Percentiles rank a stretch among this genome's conserved stretches.
Evolutionary conservation across 2,888 invertebrate species (phyloP).

Genomic region (Nemoura dubitans): DNA sequence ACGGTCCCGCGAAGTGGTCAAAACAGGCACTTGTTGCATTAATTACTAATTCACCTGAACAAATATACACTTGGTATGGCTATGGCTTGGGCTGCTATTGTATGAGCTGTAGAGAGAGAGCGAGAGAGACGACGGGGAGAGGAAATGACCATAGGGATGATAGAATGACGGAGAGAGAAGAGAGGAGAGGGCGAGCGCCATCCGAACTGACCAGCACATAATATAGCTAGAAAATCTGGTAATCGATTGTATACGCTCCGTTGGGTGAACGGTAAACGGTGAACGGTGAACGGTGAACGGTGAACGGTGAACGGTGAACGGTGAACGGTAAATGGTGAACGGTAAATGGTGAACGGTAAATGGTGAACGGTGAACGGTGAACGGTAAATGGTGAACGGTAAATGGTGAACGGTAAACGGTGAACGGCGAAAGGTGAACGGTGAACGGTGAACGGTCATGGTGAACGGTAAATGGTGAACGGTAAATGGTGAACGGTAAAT

Average conservation of each 20-base stretch:
- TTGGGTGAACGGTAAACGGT: too few species aligned
- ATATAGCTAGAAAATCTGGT: background rate
- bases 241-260: background rate
- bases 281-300: too few species aligned
- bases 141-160: background rate
- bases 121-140: background rate
- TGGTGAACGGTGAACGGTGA: too few species aligned
- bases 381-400: too few species aligned
- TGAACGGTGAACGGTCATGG: too few species aligned
- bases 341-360: too few species aligned
- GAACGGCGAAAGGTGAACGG: too few species aligned
- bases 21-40: slow-evolving; percentile 38
- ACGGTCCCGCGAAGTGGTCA: slow-evolving; percentile 26
- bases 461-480: too few species aligned
- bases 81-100: slow-evolving; percentile 2
- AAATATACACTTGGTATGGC: slow-evolving; percentile 36
- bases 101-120: background rate
- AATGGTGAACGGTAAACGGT: too few species aligned
- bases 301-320: too few species aligned
- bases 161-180: background rate
- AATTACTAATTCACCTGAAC: slow-evolving; percentile 40
- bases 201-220: background rate
- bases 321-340: too few species aligned
- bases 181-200: background rate
- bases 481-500: too few species aligned